Evolutionary conservation across 2,888 invertebrate species (phyloP).

Genomic region (Oligia latruncula): DNA sequence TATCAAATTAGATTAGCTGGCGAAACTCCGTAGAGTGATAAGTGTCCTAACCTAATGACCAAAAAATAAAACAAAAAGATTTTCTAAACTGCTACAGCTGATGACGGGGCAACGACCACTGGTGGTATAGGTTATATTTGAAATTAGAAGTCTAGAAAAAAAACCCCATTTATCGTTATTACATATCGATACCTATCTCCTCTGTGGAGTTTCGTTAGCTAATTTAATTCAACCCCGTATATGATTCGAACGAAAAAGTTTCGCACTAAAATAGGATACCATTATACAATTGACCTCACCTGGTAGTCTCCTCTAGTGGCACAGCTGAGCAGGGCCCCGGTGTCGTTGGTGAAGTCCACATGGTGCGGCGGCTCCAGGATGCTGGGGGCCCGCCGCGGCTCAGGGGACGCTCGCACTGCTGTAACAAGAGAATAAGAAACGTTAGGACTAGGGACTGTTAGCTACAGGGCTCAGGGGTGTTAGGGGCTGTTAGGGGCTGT

Average conservation of each 20-base stretch:
- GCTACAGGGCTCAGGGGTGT: neutral
- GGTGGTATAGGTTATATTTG: neutral
- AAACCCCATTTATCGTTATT: neutral
- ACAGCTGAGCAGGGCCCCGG: slow-evolving; percentile 93
- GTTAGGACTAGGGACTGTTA: neutral
- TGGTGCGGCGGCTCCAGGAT: slow-evolving; percentile 93
- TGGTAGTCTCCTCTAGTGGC: slow-evolving; percentile 92
- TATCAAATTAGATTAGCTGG: neutral
- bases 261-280: neutral
- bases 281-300: slow-evolving; percentile 78
- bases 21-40: no score
- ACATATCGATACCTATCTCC: neutral
- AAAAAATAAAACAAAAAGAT: neutral
- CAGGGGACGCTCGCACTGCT: slow-evolving; percentile 89
- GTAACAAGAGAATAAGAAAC: slow-evolving; percentile 71
- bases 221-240: neutral
- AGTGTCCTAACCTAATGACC: neutral
- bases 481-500: no score
- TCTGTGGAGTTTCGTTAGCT: neutral
- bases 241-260: neutral
- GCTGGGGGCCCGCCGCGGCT: slow-evolving; percentile 92
- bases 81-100: neutral
- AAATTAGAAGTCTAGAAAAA: neutral
- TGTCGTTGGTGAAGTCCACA: slow-evolving; percentile 94
- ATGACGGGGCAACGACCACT: neutral